Conservation (phyloP, 2,113 vertebrate species). For the Onychorhynchus coronatus region DNA sequence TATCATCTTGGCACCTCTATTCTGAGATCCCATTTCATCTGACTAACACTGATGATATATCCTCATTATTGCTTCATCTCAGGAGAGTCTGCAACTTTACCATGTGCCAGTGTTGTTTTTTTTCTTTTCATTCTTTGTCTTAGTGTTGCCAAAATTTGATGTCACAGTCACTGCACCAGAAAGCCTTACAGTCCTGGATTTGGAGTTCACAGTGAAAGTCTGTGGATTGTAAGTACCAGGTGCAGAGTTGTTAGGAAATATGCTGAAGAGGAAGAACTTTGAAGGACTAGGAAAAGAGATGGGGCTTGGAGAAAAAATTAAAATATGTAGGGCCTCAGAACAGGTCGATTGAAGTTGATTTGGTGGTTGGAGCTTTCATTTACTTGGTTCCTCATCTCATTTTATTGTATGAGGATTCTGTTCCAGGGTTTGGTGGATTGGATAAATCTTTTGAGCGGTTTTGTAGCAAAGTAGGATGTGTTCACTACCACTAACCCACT, state of each 20-base stretch:
- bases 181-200: constrained; percentile 54
- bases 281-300: background rate
- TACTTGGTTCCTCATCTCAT: background rate
- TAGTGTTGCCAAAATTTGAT: constrained; percentile 69
- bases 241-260: background rate
- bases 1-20: background rate
- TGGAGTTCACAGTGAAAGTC: constrained; percentile 30
- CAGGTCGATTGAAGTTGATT: background rate
- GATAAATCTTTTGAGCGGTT: background rate
- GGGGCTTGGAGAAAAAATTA: background rate
- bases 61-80: background rate
- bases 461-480: background rate
- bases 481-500: background rate
- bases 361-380: background rate
- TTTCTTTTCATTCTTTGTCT: background rate
- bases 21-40: background rate
- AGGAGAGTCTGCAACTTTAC: background rate
- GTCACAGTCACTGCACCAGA: constrained; percentile 34
- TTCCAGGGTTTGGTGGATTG: background rate
- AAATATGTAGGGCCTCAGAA: background rate
- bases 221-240: constrained; percentile 54
- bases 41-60: background rate
- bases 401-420: background rate
- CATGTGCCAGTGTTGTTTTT: rapidly evolving
- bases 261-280: background rate